Evolutionary conservation across 1,140 invertebrate species (phyloP), one percentile per base, ranked within the genome.

Genomic region (Zaprionus ornatus): DNA sequence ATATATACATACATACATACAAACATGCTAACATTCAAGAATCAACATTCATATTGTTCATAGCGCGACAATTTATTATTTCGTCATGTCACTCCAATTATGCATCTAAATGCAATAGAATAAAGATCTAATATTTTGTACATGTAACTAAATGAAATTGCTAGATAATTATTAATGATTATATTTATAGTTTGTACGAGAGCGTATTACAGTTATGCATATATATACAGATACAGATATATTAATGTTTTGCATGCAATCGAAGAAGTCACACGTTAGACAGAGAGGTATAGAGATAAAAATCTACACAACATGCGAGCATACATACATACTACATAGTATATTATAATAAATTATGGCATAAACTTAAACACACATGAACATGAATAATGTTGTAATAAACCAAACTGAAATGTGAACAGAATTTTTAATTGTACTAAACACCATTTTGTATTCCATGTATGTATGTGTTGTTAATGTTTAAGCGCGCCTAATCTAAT

Each of bases 351-450:
- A 50, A 57, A 60, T 52, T 52, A 57, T 57, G 48, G 64, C 27
- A 25, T 57, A 65, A 76, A 63, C 68, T 32, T 52, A 37, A 78
- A 57, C 50, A 77, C 77, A 57, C 42, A 77, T 80, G 59, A 74
- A 71, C 77, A 86, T 80, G 78, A 74, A 84, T 88, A 83, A 83
- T 87, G 75, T 79, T 87, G 84, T 87, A 87, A 87, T 87, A 88
- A 87, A 87, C 84, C 80, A 87, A 88, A 90, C 80, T 74, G 74
- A 88, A 88, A 87, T 88, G 84, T 88, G 84, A 90, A 88, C 77
- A 88, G 84, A 88, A 88, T 88, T 88, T 90, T 88, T 90, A 90
- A 87, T 90, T 88, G 72, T 88, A 88, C 84, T 88, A 90, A 84
- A 81, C 85, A 87, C 83, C 83, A 82, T 88, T 88, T 88, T 88